Evolutionary conservation across 2,888 invertebrate genomes (phyloP), one percentile per base, ranked within the genome.

Genomic region (Achlya flavicornis): DNA sequence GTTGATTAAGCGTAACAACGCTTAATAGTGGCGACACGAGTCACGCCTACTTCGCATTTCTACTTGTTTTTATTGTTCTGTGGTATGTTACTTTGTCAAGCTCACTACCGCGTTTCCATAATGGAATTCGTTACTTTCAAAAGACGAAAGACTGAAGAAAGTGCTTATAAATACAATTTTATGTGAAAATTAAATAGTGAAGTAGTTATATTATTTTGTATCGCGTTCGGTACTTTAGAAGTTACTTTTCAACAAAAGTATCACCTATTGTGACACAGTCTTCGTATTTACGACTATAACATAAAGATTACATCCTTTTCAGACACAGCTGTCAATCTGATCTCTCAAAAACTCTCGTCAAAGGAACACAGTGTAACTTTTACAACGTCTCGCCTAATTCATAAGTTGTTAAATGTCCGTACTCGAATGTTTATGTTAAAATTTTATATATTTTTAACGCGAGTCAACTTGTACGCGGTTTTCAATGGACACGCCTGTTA

Each of bases 301-400:
- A 62, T 69, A 35, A 71, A 63, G 64, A 68, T 70, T 6, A 53
- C 53, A 74, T 76, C 75, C 77, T 69, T 74, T 69, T 75, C 71
- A 68, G 75, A 73, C 73, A 73, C 80, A 80, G 72, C 70, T 78
- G 80, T 80, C 78, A 75, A 77, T 75, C 74, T 14, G n/a, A 53
- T 19, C 16, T n/a, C 53, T 60, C 12, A 41, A 60, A 60, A 60
- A 41, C 60, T 41, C 33, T n/a, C 58, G 58, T 69, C 72, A 76
- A 77, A 74, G 70, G 73, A 67, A 71, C 74, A 74, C 64, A 70
- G 66, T 74, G 73, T 74, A 72, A 68, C 63, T 69, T 80, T 80
- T 78, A 82, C 69, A 64, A 66, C 79, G 77, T 80, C 76, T 72
- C 81, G 83, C 76, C 75, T 71, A 77, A 80, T 83, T 79, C 72